phyloP scores from a whole-genome alignment of 2,113 vertebrate species.

The Sebastes fasciatus region DNA sequence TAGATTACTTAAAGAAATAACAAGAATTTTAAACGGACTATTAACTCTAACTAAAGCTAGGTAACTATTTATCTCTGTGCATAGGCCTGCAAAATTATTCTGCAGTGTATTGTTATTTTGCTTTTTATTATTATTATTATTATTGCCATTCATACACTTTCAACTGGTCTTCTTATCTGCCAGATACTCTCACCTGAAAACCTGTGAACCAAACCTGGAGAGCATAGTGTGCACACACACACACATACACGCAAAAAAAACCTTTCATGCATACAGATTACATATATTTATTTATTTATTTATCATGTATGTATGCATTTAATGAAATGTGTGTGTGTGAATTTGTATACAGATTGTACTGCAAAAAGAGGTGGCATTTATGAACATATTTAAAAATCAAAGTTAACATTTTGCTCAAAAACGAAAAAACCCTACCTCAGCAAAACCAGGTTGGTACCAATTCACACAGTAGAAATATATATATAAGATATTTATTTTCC shows the following conservation, averaged over 20 bases:
- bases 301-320: conserved; percentile 72
- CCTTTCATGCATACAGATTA: conserved; percentile 73
- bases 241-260: conserved; percentile 56
- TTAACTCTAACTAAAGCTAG: conserved; percentile 64
- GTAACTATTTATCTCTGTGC: conserved; percentile 71
- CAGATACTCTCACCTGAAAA: conserved; percentile 74
- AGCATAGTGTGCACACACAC: conserved; percentile 47
- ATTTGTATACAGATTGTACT: conserved; percentile 69
- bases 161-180: conserved; percentile 61
- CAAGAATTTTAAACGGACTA: conserved; percentile 59
- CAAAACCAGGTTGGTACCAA: conserved; percentile 85
- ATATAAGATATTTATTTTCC: conserved; percentile 85
- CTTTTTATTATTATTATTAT: conserved; percentile 59
- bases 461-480: conserved; percentile 78
- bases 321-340: conserved; percentile 52
- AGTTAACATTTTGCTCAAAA: conserved; percentile 76
- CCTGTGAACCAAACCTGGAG: conserved; percentile 83
- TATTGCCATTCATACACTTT: conserved; percentile 57
- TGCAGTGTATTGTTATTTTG: conserved; percentile 65
- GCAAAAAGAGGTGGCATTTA: conserved; percentile 78
- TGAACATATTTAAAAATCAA: conserved; percentile 76
- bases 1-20: conserved; percentile 60
- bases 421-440: conserved; percentile 93
- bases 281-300: conserved; percentile 86
- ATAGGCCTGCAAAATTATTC: conserved; percentile 63